phyloP scores from a whole-genome alignment of 2,888 invertebrate species.

The Epirrita christyi region DNA sequence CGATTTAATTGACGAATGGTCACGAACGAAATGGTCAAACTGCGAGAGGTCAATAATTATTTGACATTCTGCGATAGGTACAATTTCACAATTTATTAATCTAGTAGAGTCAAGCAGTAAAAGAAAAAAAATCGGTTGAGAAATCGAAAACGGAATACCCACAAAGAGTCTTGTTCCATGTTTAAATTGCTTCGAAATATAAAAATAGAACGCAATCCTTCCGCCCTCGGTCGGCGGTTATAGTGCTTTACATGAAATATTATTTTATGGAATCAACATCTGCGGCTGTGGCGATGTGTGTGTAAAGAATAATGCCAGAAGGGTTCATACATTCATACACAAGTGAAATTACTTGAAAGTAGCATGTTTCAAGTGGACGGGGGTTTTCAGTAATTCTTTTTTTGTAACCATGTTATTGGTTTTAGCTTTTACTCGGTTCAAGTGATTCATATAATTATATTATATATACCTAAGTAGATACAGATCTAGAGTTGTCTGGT shows the following conservation, averaged over 20 bases:
- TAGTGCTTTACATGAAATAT: conserved; percentile 85
- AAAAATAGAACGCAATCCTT: conserved; percentile 85
- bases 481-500: too few relatives aligned
- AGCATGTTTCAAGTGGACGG: conserved; percentile 78
- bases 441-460: conserved; percentile 2
- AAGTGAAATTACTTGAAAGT: conserved; percentile 80
- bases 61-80: conserved; percentile 49
- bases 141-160: conserved; percentile 24
- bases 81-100: conserved; percentile 9
- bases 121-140: conserved; percentile 15
- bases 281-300: conserved; percentile 71
- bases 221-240: conserved; percentile 78
- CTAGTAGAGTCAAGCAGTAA: background rate
- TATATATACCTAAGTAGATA: too few relatives aligned
- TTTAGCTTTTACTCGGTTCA: conserved; percentile 35
- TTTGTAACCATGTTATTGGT: conserved; percentile 43
- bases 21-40: conserved; percentile 69
- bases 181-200: conserved; percentile 78
- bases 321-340: conserved; percentile 70
- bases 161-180: conserved; percentile 44
- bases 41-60: conserved; percentile 64
- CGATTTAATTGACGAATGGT: conserved; percentile 82
- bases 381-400: conserved; percentile 69
- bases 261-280: conserved; percentile 85
- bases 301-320: conserved; percentile 61